These are phyloP conservation scores for Zosterops japonicus DNA, from an alignment of 2,113 vertebrate species.

Conservation along the genomic window DNA sequence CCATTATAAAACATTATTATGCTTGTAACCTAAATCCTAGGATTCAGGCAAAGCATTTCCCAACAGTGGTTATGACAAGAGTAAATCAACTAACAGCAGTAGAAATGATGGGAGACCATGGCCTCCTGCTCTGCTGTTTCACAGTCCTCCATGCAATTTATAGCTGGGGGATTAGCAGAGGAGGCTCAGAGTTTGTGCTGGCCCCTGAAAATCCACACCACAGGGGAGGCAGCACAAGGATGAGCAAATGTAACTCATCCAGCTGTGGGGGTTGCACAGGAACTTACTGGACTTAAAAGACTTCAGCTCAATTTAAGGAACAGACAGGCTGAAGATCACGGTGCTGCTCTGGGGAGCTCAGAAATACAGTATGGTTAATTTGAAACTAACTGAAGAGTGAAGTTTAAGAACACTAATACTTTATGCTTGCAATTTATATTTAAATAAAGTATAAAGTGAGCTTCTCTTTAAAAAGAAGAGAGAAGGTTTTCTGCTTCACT, in stretches of 20 bases:
- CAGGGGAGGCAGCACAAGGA: neutral
- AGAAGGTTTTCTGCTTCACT: conserved; percentile 63
- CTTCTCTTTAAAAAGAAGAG: conserved; percentile 39
- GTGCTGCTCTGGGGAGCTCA: neutral
- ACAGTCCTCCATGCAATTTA: conserved; percentile 1
- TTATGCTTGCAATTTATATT: conserved; percentile 33
- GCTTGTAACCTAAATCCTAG: neutral
- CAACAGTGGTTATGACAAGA: neutral
- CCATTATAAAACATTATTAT: neutral
- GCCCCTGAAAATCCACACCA: neutral
- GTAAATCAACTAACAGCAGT: neutral
- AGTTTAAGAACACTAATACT: neutral
- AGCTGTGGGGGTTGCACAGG: neutral
- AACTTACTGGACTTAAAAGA: neutral
- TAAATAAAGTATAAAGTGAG: conserved; percentile 55
- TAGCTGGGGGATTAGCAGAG: neutral
- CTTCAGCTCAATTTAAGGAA: neutral
- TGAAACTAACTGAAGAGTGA: conserved; percentile 9
- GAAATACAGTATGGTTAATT: neutral
- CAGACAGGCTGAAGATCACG: neutral
- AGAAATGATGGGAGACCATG: neutral
- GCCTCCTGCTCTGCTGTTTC: conserved; percentile 10
- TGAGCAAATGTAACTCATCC: neutral
- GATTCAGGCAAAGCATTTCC: neutral
- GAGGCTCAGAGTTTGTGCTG: neutral